Conservation (phyloP, 2,888 invertebrate genomes). For the Julus scanicus region DNA sequence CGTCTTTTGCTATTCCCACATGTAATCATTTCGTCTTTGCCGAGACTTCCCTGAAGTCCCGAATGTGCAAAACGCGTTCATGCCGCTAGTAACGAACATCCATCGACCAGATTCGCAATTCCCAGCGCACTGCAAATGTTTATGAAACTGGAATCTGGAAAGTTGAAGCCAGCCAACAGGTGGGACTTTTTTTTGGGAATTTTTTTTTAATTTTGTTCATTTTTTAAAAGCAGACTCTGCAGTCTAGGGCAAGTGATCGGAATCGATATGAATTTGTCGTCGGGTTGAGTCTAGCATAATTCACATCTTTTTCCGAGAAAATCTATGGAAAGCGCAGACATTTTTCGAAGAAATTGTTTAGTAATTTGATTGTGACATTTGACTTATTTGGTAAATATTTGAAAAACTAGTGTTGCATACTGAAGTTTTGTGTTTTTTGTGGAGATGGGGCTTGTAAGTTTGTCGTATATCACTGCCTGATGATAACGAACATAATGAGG, state of each 20-base stretch:
- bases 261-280: too few species aligned
- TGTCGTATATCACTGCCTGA: neutral
- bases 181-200: neutral
- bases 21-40: neutral
- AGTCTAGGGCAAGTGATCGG: too few species aligned
- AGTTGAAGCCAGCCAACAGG: neutral
- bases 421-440: too few species aligned
- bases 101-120: neutral
- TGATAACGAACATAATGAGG: neutral
- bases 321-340: too few species aligned
- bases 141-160: neutral
- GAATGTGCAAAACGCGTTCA: neutral
- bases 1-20: neutral
- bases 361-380: too few species aligned
- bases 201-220: too few species aligned
- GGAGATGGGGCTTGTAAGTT: neutral
- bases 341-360: too few species aligned
- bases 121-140: neutral
- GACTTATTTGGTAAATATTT: too few species aligned
- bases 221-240: too few species aligned
- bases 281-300: neutral
- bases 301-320: neutral
- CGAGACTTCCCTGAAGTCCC: neutral
- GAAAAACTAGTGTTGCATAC: too few species aligned
- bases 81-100: neutral